A percentile compares a stretch with the other conserved stretches of the same genome.
These are phyloP conservation scores for Muscicapa adusta DNA, from an alignment of 2,113 vertebrate genomes.

Conservation along the genomic window DNA sequence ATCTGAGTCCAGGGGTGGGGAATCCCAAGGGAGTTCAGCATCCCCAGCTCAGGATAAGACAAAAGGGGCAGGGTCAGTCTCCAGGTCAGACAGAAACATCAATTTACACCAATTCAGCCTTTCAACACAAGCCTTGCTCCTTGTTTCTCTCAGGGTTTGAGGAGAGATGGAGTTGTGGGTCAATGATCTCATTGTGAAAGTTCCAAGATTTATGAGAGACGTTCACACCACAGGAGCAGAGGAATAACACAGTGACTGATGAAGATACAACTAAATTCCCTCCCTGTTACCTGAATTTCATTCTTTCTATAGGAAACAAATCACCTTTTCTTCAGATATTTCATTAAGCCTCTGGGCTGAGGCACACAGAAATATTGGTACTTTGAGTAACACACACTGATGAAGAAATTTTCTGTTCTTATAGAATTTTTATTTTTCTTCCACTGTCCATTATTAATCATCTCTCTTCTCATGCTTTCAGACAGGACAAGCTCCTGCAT, in stretches of 20 bases:
- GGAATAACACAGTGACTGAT: neutral
- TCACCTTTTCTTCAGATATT: neutral
- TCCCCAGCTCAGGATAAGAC: neutral
- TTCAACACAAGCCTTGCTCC: neutral
- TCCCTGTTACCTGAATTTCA: neutral
- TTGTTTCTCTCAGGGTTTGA: neutral
- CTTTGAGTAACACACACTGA: neutral
- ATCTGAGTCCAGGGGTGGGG: neutral
- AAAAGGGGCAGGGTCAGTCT: neutral
- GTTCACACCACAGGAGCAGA: neutral
- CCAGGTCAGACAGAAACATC: neutral
- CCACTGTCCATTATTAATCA: neutral
- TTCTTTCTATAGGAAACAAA: neutral
- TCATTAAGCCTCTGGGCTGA: neutral
- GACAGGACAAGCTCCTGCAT: neutral
- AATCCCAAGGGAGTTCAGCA: neutral
- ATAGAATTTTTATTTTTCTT: neutral
- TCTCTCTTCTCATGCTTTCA: neutral
- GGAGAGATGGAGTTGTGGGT: neutral
- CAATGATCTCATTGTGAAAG: neutral
- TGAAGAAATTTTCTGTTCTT: neutral
- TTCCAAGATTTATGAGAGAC: neutral
- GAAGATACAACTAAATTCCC: accelerated
- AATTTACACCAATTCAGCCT: neutral
- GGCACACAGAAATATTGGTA: neutral